Percentiles rank a stretch among this genome's conserved stretches.
These are phyloP conservation scores for Callaeas wilsoni DNA, from an alignment of 2,113 vertebrate species.

Conservation along the genomic window DNA sequence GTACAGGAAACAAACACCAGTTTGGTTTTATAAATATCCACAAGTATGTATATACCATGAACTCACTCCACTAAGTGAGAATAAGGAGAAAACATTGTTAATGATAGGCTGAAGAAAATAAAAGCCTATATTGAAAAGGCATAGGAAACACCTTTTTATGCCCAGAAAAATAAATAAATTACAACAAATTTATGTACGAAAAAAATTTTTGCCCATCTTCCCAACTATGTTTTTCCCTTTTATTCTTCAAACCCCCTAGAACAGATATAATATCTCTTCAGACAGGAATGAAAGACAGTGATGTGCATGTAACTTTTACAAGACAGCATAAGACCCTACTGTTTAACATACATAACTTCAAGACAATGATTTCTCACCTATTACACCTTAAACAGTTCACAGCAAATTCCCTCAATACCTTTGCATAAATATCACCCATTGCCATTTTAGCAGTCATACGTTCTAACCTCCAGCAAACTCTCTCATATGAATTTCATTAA, in stretches of 20 bases:
- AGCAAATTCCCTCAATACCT: not conserved
- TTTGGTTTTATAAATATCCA: not conserved
- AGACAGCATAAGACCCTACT: not conserved
- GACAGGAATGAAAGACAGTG: not conserved
- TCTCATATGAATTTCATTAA: not conserved
- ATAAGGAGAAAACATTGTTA: not conserved
- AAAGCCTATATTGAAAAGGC: not conserved
- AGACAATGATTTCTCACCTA: not conserved
- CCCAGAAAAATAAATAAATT: not conserved
- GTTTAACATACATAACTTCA: not conserved
- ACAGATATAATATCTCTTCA: not conserved
- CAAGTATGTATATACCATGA: not conserved
- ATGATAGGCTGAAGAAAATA: not conserved
- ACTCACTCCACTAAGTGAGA: not conserved
- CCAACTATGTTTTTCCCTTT: not conserved
- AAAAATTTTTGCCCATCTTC: not conserved
- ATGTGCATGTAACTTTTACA: not conserved
- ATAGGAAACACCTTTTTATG: not conserved
- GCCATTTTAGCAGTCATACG: not conserved
- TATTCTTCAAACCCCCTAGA: not conserved
- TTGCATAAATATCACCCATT: not conserved
- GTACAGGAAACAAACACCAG: not conserved
- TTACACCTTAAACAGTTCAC: not conserved
- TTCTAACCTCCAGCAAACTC: not conserved
- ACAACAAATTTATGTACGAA: not conserved